Conservation (phyloP, 2,113 vertebrate species). For the Emydura subglobosa region DNA sequence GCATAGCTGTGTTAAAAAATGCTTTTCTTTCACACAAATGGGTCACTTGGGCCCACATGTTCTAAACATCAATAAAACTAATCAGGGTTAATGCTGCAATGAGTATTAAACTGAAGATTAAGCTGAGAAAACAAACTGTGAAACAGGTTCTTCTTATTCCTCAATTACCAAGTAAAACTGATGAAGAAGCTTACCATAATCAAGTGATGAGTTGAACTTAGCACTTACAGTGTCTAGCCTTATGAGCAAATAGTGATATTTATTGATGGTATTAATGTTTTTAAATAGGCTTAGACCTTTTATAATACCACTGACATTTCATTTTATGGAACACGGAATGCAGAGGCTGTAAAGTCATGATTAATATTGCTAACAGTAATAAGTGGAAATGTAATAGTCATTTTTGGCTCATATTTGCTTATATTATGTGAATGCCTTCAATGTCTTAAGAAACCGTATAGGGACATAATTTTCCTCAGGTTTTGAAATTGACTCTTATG, state of each 20-base stretch:
- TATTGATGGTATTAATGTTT: conserved; percentile 74
- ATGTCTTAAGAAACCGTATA: conserved; percentile 46
- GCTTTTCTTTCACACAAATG: background rate
- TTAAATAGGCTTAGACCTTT: conserved; percentile 64
- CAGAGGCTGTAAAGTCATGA: conserved; percentile 63
- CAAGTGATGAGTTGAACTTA: conserved; percentile 68
- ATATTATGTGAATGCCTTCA: conserved; percentile 44
- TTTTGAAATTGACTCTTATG: conserved; percentile 76
- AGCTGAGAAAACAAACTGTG: conserved; percentile 71
- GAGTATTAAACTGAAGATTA: conserved; percentile 76
- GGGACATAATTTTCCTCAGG: conserved; percentile 69
- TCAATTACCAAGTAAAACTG: conserved; percentile 61
- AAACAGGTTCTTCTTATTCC: conserved; percentile 64
- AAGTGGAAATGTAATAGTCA: conserved; percentile 57
- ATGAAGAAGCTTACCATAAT: conserved; percentile 74
- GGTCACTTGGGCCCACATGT: background rate
- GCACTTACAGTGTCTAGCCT: conserved; percentile 66
- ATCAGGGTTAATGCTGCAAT: conserved; percentile 69
- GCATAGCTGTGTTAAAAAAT: background rate
- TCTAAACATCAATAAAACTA: conserved; percentile 72
- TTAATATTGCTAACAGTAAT: conserved; percentile 57
- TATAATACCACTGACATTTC: conserved; percentile 58
- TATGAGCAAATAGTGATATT: conserved; percentile 72
- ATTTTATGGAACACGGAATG: conserved; percentile 65
- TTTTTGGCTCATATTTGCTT: conserved; percentile 65